Base-by-base conservation (phyloP, 2,113 vertebrate genomes). In the Lathamus discolor region DNA sequence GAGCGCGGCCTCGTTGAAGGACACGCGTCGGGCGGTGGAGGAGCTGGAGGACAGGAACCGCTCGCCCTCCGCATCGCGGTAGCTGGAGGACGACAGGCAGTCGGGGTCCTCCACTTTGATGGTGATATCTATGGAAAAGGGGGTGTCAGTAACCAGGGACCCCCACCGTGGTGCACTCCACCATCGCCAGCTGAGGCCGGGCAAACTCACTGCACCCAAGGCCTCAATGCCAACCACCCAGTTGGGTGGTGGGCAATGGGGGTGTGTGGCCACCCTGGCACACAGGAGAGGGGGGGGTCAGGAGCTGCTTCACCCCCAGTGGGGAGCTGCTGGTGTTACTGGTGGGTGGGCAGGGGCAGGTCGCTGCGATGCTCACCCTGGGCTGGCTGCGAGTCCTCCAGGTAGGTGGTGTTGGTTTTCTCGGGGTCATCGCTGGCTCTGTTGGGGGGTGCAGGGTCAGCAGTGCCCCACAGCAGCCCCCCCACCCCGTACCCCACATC, bases 1-100 rank as follows among this genome's bases (percentile, higher is more conserved):
- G 80, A 99, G 98, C 2, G 99, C 98, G 0, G 99, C 99, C 98
- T 99, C 99, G 2, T 99, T 99, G 98, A 99, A 99, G 94, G 99
- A 99, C 91, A 99, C 99, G 0, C 99, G 98, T 7, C 99, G 98
- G 28, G 99, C 98, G 0, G 97, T 99, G 96, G 98, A 98, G 68
- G 98, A 98, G 11, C 98, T 98, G 82, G 99, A 98, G 78, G 98
- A 97, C 79, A 99, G 98, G 98, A 99, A 99, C 66, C 99, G 98
- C 97, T 99, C 99, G 0, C 98, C 98, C 98, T 99, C 99, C 1
- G 96, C 98, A 90, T 99, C 98, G 55, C 98, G 98, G 94, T 98
- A 98, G 95, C 99, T 98, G 97, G 97, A 98, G 80, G 97, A 89
- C 0, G 99, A 99, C 93, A 98, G 96, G 96, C 98, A 98, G 52